Conservation (phyloP, 2,797 vertebrate genomes). For the Bufotes viridis region DNA sequence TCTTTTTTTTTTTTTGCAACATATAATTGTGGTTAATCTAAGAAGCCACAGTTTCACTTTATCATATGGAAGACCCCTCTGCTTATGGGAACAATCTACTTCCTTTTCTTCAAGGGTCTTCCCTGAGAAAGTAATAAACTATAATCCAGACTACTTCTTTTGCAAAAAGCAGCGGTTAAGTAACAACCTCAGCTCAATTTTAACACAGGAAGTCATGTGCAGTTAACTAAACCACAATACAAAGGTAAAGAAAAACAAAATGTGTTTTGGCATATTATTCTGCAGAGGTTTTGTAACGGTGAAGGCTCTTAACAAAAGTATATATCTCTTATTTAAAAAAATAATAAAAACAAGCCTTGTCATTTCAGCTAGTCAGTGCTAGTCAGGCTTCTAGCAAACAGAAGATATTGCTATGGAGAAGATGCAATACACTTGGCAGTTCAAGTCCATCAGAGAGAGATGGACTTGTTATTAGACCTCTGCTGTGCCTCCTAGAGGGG, state of each 20-base stretch:
- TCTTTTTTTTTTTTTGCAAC: neutral
- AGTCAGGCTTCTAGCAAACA: too few relatives aligned
- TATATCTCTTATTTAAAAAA: neutral
- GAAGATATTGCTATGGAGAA: too few relatives aligned
- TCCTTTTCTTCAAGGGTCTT: conserved; percentile 41
- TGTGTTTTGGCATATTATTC: neutral
- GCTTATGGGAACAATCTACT: conserved; percentile 14
- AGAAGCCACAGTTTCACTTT: conserved; percentile 19
- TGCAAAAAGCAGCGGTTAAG: neutral
- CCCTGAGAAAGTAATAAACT: conserved; percentile 23
- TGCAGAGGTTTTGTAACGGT: neutral
- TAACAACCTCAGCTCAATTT: neutral
- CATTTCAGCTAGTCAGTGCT: too few relatives aligned
- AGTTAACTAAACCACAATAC: conserved; percentile 44
- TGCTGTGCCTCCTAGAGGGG: too few relatives aligned
- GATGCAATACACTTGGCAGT: too few relatives aligned
- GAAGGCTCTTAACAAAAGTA: neutral
- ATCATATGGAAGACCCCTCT: conserved; percentile 54
- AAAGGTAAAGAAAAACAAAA: conserved; percentile 20
- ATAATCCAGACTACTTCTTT: conserved; percentile 22
- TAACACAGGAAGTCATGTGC: conserved; percentile 32
- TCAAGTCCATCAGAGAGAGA: too few relatives aligned
- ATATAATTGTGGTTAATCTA: neutral
- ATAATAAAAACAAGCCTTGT: too few relatives aligned
- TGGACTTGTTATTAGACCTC: too few relatives aligned